Conservation (phyloP, 92 coral and sea anemone species). For the Epizoanthus illoricatus region DNA sequence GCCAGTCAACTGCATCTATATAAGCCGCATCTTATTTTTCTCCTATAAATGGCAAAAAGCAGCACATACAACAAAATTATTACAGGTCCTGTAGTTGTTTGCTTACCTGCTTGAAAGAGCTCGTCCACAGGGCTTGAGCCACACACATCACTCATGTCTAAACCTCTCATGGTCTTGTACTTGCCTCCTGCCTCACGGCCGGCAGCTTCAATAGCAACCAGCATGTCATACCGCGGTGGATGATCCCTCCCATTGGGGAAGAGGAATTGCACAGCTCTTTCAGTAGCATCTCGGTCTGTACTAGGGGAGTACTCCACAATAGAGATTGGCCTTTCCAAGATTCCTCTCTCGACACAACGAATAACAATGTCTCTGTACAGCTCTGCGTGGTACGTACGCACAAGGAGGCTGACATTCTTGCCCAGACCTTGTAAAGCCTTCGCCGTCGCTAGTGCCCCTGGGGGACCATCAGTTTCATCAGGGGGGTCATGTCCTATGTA, state of each 20-base stretch:
- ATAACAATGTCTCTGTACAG: conserved; percentile 42
- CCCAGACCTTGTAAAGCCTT: conserved; percentile 78
- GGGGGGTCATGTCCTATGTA: conserved; percentile 44
- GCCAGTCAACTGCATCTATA: no score
- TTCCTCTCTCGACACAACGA: conserved; percentile 45
- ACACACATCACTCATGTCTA: conserved; percentile 47
- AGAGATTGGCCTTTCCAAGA: conserved; percentile 43
- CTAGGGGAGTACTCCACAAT: conserved; percentile 62
- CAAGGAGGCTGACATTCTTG: conserved; percentile 69
- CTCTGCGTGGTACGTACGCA: conserved; percentile 45
- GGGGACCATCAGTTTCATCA: conserved; percentile 66
- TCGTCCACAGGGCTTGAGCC: conserved; percentile 80
- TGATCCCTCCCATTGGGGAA: conserved; percentile 46
- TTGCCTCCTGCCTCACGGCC: conserved; percentile 56
- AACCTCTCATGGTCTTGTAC: conserved; percentile 62
- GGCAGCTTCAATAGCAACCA: conserved; percentile 88
- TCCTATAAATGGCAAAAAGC: no score
- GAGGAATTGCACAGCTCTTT: conserved; percentile 68
- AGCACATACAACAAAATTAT: no score
- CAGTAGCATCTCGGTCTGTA: conserved; percentile 29
- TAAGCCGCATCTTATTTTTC: no score
- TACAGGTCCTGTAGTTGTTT: neutral
- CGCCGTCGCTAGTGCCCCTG: conserved; percentile 68
- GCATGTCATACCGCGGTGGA: conserved; percentile 72
- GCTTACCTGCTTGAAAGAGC: conserved; percentile 79